phyloP scores from a whole-genome alignment of 2,888 invertebrate species.

The Cataglyphis rosenhaueri region DNA sequence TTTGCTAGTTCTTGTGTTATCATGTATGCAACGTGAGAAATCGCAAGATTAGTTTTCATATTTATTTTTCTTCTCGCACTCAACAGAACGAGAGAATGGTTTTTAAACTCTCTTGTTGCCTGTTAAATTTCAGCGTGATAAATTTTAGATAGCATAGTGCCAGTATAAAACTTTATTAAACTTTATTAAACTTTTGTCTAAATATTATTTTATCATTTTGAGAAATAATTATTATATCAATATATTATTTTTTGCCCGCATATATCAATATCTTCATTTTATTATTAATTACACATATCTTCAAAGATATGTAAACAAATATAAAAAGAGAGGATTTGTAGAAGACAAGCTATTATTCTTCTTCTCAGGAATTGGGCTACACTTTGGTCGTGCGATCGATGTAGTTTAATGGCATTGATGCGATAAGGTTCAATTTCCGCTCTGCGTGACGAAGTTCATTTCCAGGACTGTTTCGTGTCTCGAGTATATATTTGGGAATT shows the following conservation, averaged over 20 bases:
- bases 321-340: background rate
- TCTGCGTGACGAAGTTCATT: slow-evolving; percentile 73
- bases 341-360: slow-evolving; percentile 15
- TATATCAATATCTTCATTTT: background rate
- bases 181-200: background rate
- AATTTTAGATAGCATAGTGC: background rate
- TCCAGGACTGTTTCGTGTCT: slow-evolving; percentile 75
- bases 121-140: background rate
- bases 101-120: background rate
- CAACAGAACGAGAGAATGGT: background rate
- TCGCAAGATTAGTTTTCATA: slow-evolving; percentile 37
- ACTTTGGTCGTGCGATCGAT: slow-evolving; percentile 48
- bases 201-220: slow-evolving; percentile 1
- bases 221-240: background rate
- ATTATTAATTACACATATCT: background rate
- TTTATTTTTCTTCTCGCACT: slow-evolving; percentile 43
- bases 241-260: background rate
- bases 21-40: background rate
- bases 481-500: slow-evolving; percentile 65
- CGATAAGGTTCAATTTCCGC: slow-evolving; percentile 70
- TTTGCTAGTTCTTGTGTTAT: slow-evolving; percentile 40
- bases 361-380: background rate
- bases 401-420: slow-evolving; percentile 57
- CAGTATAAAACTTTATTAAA: background rate
- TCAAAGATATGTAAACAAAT: background rate